Evolutionary conservation across 35 echinoderm and acorn worm genomes (phyloP).

Genomic region (Hemicentrotus pulcherrimus): DNA sequence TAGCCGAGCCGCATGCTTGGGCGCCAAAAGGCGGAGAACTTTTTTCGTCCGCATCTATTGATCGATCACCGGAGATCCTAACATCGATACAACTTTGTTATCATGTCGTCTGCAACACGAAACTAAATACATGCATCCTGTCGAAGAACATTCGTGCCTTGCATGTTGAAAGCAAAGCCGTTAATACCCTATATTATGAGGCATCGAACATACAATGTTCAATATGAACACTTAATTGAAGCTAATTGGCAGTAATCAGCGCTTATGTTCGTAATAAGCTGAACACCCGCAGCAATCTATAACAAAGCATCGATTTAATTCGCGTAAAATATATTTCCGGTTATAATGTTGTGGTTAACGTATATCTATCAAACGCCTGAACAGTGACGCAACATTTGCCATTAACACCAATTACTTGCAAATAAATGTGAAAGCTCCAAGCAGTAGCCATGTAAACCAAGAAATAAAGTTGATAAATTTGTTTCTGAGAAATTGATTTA

Average conservation of each 20-base stretch:
- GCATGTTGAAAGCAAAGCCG: neutral
- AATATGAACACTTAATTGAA: neutral
- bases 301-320: neutral
- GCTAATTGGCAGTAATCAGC: neutral
- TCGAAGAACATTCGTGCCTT: neutral
- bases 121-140: neutral
- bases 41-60: neutral
- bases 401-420: too few species aligned
- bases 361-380: neutral
- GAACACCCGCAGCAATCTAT: neutral
- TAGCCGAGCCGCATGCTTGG: neutral
- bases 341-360: neutral
- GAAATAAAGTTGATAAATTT: too few species aligned
- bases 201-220: neutral
- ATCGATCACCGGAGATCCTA: slow-evolving; percentile 37
- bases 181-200: neutral
- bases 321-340: neutral
- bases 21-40: slow-evolving; percentile 6
- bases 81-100: slow-evolving; percentile 32
- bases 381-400: neutral
- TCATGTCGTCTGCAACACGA: neutral
- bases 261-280: neutral
- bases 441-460: too few species aligned
- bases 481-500: too few species aligned
- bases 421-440: too few species aligned